Evolutionary conservation across 2,797 vertebrate genomes (phyloP), one percentile per base, ranked within the genome.

Genomic region (Xiphophorus birchmanni): DNA sequence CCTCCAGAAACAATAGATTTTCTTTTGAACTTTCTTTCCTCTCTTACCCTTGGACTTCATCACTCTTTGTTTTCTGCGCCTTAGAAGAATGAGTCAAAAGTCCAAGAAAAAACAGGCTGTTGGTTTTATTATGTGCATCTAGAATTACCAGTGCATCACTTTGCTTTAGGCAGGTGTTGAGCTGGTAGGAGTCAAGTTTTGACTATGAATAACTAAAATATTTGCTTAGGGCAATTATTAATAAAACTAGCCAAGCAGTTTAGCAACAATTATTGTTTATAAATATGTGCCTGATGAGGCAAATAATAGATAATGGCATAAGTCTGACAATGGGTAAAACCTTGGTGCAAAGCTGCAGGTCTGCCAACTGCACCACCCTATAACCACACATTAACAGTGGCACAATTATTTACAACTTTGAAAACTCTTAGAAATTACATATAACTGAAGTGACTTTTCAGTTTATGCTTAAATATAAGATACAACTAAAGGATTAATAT

Each of bases 1-100:
- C 88, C 85, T 79, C 40, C 65, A 80, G 84, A 90, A 78, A 88
- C 89, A 87, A 89, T 85, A 73, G 87, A 87, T 82, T 83, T 74
- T 74, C 8, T 58, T 60, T 76, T 71, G 54, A 82, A 67, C 74
- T 52, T 40, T 44, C 75, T 82, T 79, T 74, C 45, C 48, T 80
- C 73, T 58, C 44, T 60, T 18, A 32, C 50, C 40, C 2, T 48
- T 69, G 44, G 74, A 35, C 45, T 83, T 42, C 0, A 81, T 86
- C 81, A 74, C 47, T 77, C 73, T 47, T 83, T 77, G 76, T 90
- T 90, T 84, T 82, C 48, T 65, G 2, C 23, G 12, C 63, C 8
- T 2, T 44, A 83, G 69, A 58, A 58, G 72, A 77, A 73, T 74
- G 74, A 87, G 78, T 81, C 77, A 80, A 79, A 75, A 79, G 75